Base-by-base conservation (phyloP, 1,140 invertebrate genomes). In the Hypsibius dujardini region DNA sequence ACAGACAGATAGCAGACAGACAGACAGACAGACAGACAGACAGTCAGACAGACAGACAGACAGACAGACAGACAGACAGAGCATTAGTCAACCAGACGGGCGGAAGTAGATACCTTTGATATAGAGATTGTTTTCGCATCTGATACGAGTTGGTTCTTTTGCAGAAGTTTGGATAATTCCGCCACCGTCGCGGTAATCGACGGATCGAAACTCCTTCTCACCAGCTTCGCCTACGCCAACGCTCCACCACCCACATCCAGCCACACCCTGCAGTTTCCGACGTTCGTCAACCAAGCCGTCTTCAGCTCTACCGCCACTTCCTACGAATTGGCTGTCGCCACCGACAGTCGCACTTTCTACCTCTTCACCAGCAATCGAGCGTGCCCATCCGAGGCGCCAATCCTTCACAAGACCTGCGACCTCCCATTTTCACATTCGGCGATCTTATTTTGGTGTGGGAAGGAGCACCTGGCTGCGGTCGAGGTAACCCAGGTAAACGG, bases 201-300 rank as follows among this genome's bases (percentile, higher is more conserved):
- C 84, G 88, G 88, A 74, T 76, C 82, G 67, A 84, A 84, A 75
- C 72, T 88, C 40, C 78, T 88, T 42, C 67, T 92, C 46, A 91
- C 90, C 12, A 83, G 84, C 67, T 89, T 92, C 75, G 83, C 84
- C 74, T 76, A 84, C 71, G 83, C 84, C 70, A 81, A 90, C 46
- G 82, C 92, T 2, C 91, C 91, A 59, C 91, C 91, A 2, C 90
- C 91, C 67, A 87, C 92, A 87, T 83, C 83, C 67, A 85, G 87
- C 59, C 82, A 84, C 71, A 80, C 82, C 75, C 75, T 90, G 46
- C 74, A 83, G 46, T 76, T 85, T 70, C 77, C 82, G 1, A 75
- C 78, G 69, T 75, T 82, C 74, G 81, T 87, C 2, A 85, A 86
- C 77, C 80, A 83, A 59, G 77, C 87, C 40, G 77, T 81, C 70